Evolutionary conservation across 2,797 vertebrate species (phyloP).

Genomic region (Coregonus suidteri): DNA sequence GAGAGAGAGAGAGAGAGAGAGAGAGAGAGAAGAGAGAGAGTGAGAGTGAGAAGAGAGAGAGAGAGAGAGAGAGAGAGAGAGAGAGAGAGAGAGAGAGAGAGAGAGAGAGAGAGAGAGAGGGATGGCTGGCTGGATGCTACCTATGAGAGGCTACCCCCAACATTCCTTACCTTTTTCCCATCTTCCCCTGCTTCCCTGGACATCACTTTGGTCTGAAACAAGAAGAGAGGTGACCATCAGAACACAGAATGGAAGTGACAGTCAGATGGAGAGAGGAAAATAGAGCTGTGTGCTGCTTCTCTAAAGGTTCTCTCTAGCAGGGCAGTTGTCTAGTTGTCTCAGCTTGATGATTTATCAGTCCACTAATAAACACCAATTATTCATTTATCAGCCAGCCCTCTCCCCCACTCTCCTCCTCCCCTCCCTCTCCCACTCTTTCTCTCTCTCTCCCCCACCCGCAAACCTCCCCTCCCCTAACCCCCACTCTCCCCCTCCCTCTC

Average conservation of each 20-base stretch:
- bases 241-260: conserved; percentile 7
- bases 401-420: no score
- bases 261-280: neutral
- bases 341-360: neutral
- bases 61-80: neutral
- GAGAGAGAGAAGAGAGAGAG: neutral
- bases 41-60: neutral
- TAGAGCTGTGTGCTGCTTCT: neutral
- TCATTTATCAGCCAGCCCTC: neutral
- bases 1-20: neutral
- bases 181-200: conserved; percentile 53
- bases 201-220: conserved; percentile 66
- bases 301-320: no score
- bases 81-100: neutral
- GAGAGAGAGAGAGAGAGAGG: neutral
- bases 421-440: no score
- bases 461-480: no score
- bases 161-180: conserved; percentile 60
- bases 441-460: no score
- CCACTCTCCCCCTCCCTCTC: no score
- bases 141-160: neutral
- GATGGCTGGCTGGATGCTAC: neutral
- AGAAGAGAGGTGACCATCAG: conserved; percentile 6
- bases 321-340: no score
- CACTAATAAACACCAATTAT: neutral